Evolutionary conservation across 2,113 vertebrate genomes (phyloP), one percentile per base, ranked within the genome.

Genomic region (Aegithalos caudatus): DNA sequence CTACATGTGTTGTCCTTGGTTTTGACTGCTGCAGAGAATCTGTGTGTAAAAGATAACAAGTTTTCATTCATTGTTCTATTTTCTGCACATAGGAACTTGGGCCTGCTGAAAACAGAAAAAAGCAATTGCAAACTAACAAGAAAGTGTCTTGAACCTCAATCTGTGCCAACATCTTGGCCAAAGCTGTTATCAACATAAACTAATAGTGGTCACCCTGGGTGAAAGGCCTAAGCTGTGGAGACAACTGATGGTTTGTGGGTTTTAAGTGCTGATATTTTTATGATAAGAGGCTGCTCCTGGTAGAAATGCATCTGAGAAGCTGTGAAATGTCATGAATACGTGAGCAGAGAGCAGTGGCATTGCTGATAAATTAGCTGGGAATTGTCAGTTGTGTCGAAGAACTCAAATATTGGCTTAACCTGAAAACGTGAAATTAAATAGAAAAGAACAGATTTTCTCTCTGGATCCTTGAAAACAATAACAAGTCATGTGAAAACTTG

Each of bases 381-480:
- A 48, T 57, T 94, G 38, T 94, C 87, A 54, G 78, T 69, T 15
- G 5, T 78, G 37, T 60, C 56, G 85, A 78, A 79, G 86, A 96
- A 60, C 42, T 76, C 47, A 51, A 83, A 77, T 92, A 86, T 56
- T 93, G 64, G 44, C 65, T 84, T 96, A 95, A 66, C 71, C 47
- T 78, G 48, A 83, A 95, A 71, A 72, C 21, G 47, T 54, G 78
- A 84, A 67, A 83, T 94, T 58, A 90, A 95, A 96, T 95, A 66
- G 45, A 64, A 94, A 86, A 73, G 86, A 77, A 61, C 82, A 89
- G 47, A 65, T 92, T 94, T 96, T 87, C 86, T 89, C 79, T 95
- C 62, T n/a, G 85, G 88, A 60, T 94, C 72, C 79, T 74, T 69
- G 58, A 94, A 85, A 94, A 94, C 94, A 98, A 72, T 84, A 95